Base-by-base conservation (phyloP, 1,140 invertebrate genomes). In the Heterodera schachtii region DNA sequence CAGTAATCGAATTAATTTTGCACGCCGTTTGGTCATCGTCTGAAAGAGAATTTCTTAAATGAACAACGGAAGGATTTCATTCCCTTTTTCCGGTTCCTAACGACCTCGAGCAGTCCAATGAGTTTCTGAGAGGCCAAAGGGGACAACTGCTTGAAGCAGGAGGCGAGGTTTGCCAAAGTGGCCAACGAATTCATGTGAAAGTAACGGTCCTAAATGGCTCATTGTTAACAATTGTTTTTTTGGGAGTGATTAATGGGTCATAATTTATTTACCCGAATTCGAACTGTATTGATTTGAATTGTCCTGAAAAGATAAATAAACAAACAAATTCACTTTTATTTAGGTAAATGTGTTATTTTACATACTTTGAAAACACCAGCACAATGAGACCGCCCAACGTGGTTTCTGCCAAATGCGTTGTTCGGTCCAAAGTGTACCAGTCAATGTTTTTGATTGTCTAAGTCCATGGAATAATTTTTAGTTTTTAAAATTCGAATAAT, bases 261-360 rank as follows among this genome's bases (percentile, higher is more conserved):
- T 31, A 75, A 77, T n/a, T 64, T 9, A 21, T 9, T 91, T 91
- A 94, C 94, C 85, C 96, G 93, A 93, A 96, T 97, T 91, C 96
- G 94, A 57, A 96, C 92, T 93, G 98, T 97, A 90, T 99, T 99
- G 91, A 95, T 98, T 89, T 98, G 97, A 89, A 99, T 95, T 5
- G 96, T 98, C 82, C 57, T 64, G 52, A 52, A 64, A 3, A 19
- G 57, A 64, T 3, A 19, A 64, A 11, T 19, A 64, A 52, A 52
- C 49, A 52, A 8, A 6, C 49, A 6, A 52, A 52, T 8, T 52
- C 49, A 19, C 19, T 64, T 64, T 64, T 64, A 16, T 64, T 19
- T 64, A 4, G 13, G 13, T 64, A 19, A 16, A 2, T 11, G 57
- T 64, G 16, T 64, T 64, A 64, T 64, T 19, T 8, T 52, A 31